Conservation (phyloP, 2,113 vertebrate genomes). For the Progne subis region DNA sequence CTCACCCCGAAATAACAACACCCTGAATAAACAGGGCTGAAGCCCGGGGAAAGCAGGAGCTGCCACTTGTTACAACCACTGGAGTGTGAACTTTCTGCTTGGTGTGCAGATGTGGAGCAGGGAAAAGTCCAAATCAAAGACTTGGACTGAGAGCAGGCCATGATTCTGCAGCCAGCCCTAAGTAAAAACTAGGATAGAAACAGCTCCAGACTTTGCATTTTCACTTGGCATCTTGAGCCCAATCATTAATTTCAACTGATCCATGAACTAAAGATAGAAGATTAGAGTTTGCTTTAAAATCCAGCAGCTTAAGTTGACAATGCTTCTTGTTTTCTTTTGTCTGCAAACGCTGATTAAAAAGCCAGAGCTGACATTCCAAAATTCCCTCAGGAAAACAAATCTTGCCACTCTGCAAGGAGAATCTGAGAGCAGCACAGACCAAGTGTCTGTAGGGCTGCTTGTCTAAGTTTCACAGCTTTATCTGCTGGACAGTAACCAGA, state of each 20-base stretch:
- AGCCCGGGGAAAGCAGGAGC: not conserved
- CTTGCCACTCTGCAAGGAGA: not conserved
- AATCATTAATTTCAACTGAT: not conserved
- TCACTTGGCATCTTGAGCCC: not conserved
- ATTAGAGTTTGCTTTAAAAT: slow-evolving; percentile 36
- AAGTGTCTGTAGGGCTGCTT: not conserved
- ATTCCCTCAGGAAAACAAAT: slow-evolving; percentile 1
- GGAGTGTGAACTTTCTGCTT: not conserved
- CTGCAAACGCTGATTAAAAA: slow-evolving; percentile 44
- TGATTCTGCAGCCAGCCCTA: not conserved
- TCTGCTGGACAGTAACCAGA: slow-evolving; percentile 34
- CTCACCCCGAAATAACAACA: not conserved
- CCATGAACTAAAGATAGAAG: not conserved
- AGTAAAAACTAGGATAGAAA: not conserved
- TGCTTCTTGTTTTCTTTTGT: slow-evolving; percentile 45
- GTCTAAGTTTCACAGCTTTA: not conserved
- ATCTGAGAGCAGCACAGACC: not conserved
- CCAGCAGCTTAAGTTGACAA: slow-evolving; percentile 9
- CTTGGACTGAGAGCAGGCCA: not conserved
- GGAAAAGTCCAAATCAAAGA: not conserved
- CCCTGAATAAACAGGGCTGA: not conserved
- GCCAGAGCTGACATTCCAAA: slow-evolving; percentile 33
- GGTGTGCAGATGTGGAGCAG: not conserved
- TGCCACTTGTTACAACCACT: not conserved
- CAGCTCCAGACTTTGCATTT: not conserved